Conservation (phyloP, 2,888 invertebrate genomes). For the Odontocerum albicorne region DNA sequence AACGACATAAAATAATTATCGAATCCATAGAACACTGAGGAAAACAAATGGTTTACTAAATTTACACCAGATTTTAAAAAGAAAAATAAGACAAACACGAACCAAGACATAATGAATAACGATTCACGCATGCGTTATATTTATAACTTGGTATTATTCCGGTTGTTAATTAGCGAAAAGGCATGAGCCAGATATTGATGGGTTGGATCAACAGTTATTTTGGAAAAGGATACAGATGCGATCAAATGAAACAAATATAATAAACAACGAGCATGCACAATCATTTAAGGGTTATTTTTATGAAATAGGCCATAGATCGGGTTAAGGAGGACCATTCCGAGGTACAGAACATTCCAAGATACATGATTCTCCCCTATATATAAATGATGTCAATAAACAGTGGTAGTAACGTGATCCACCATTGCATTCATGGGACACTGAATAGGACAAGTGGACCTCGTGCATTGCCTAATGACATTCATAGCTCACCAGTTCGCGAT, state of each 20-base stretch:
- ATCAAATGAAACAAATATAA: conserved; percentile 19
- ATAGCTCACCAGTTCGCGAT: conserved; percentile 45
- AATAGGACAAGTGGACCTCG: conserved; percentile 31
- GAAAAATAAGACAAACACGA: conserved; percentile 27
- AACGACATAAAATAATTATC: conserved; percentile 18
- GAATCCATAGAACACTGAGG: conserved; percentile 27
- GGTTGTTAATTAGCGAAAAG: neutral
- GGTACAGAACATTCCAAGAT: conserved; percentile 64
- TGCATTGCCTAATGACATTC: conserved; percentile 29
- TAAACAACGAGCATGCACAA: conserved; percentile 34
- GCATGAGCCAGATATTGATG: neutral
- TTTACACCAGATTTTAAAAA: conserved; percentile 13
- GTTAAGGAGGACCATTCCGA: conserved; percentile 61
- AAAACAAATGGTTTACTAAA: conserved; percentile 12
- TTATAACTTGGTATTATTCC: conserved; percentile 12
- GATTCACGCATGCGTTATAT: conserved; percentile 29
- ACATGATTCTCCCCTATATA: conserved; percentile 58
- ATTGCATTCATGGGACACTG: conserved; percentile 28
- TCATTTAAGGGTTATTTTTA: conserved; percentile 8
- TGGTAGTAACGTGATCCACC: conserved; percentile 32
- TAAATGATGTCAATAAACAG: conserved; percentile 29
- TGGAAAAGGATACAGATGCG: conserved; percentile 15
- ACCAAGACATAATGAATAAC: conserved; percentile 26
- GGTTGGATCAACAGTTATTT: conserved; percentile 1
- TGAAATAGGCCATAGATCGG: conserved; percentile 47